A percentile compares a stretch with the other conserved stretches of the same genome.
These are phyloP conservation scores for Myiozetetes cayanensis DNA, from an alignment of 2,113 vertebrate genomes.

Conservation along the genomic window DNA sequence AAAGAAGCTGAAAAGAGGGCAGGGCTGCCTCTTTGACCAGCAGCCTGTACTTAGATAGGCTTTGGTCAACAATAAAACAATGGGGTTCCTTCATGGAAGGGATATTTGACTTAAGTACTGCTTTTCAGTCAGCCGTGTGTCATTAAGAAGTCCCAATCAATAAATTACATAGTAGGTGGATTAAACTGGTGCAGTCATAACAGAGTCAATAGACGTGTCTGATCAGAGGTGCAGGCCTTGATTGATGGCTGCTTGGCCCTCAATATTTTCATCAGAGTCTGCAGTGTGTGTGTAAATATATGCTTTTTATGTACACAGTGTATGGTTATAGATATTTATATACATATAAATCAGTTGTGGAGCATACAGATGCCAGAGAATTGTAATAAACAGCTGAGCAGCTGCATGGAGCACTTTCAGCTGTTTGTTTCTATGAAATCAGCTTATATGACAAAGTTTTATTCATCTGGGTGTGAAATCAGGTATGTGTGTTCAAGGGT, in stretches of 20 bases:
- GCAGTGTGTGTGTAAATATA: neutral
- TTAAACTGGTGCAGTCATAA: neutral
- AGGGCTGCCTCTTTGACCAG: neutral
- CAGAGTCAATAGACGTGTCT: neutral
- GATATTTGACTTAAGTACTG: constrained; percentile 8
- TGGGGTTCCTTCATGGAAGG: constrained; percentile 2
- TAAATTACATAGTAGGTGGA: constrained; percentile 19
- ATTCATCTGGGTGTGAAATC: neutral
- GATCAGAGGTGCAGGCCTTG: neutral
- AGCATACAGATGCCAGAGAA: neutral
- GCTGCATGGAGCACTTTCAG: neutral
- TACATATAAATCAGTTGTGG: neutral
- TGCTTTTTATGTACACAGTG: neutral
- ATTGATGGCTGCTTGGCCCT: neutral
- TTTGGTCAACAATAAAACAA: constrained; percentile 31
- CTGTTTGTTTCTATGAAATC: neutral
- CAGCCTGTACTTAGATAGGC: constrained; percentile 14
- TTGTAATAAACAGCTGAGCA: neutral
- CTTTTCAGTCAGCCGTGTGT: neutral
- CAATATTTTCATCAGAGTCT: neutral
- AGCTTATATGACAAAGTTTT: neutral
- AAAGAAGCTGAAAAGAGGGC: neutral
- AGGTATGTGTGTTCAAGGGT: neutral
- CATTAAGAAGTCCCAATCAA: neutral
- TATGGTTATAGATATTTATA: neutral